A percentile compares a stretch with the other conserved stretches of the same genome.
Conservation (phyloP, 2,797 vertebrate genomes). For the Cirrhinus mrigala region DNA sequence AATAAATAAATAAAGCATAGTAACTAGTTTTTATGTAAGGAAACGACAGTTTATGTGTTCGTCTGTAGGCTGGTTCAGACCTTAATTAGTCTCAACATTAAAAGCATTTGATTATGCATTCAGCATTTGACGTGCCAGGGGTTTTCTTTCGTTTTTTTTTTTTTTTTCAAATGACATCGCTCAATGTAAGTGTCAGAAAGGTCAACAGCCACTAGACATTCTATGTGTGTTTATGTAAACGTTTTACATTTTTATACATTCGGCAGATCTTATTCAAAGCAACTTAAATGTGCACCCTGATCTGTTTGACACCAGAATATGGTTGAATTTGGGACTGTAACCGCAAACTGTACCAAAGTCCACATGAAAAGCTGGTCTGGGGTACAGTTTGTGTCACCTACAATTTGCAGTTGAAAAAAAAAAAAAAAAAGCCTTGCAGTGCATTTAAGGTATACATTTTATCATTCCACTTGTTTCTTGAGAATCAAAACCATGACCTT, state of each 20-base stretch:
- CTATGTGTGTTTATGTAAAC: background rate
- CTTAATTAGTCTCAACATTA: conserved; percentile 77
- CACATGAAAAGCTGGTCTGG: background rate
- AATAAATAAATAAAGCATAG: conserved; percentile 10
- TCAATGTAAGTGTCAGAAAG: conserved; percentile 5
- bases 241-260: background rate
- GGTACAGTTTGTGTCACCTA: background rate
- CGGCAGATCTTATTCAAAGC: background rate
- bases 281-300: background rate
- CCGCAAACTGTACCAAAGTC: background rate
- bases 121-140: conserved; percentile 58
- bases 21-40: conserved; percentile 6
- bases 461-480: background rate
- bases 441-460: conserved; percentile 10
- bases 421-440: background rate
- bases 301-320: background rate
- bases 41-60: conserved; percentile 19
- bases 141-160: background rate
- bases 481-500: conserved; percentile 30
- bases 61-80: conserved; percentile 57
- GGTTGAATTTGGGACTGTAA: background rate
- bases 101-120: conserved; percentile 53
- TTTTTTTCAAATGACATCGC: conserved; percentile 47
- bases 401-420: background rate
- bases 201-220: background rate